Evolutionary conservation across 2,113 vertebrate genomes (phyloP), one percentile per base, ranked within the genome.

Genomic region (Irena cyanogastra): DNA sequence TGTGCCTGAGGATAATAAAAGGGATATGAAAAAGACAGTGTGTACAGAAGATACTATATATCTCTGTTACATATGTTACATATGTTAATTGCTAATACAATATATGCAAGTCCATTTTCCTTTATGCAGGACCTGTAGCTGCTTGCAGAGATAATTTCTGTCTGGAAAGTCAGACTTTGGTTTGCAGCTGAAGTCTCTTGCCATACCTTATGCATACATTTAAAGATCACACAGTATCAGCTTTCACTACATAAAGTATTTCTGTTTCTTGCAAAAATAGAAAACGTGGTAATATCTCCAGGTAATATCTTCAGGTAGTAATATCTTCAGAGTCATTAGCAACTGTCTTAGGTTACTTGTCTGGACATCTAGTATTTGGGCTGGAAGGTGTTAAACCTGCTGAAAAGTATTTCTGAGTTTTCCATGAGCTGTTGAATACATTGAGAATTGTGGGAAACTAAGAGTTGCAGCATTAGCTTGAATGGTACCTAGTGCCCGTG

Each of bases 141-240:
- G 13, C 19, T 39, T 79, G 45, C 2, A 2, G 54, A 86, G 33
- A 10, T 72, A n/a, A 37, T 66, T 78, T 47, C 7, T 63, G 13
- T 84, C 60, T 71, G 18, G 20, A 42, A 88, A 65, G 22, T 52
- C 37, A 50, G n/a, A 31, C 45, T 87, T 76, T 5, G 47, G 13
- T 80, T 86, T 90, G 31, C 33, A 35, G 16, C 50, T 37, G 13
- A 63, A 74, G 28, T 45, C 22, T 94, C 27, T n/a, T 45, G 4
- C 22, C 75, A 2, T 31, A 13, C 21, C 21, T 69, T 83, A 33
- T 9, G 21, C 12, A 9, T 42, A 11, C 0, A 0, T 17, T 13
- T 53, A 49, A 69, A 83, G 41, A 56, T 47, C 5, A 17, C 30
- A 35, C 24, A 47, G 3, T 57, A 35, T 16, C 13, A 37, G 3